These are phyloP conservation scores for Bergia sp. DNA, from an alignment of 92 coral and sea anemone genomes.

Conservation along the genomic window DNA sequence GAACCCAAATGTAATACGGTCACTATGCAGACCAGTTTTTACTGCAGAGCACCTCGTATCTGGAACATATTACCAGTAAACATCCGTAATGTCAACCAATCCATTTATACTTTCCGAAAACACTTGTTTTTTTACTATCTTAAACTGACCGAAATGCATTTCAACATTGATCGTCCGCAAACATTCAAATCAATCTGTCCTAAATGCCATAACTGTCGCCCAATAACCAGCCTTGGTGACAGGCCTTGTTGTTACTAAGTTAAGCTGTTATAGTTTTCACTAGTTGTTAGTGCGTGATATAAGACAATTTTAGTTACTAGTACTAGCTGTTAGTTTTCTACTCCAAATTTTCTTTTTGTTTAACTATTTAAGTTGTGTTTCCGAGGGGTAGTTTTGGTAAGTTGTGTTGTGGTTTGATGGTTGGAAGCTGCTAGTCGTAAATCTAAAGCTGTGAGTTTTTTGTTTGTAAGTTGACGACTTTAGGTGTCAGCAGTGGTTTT, in stretches of 20 bases:
- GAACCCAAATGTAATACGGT: slow-evolving; percentile 45
- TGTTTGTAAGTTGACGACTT: slow-evolving; percentile 11
- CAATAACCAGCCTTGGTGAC: slow-evolving; percentile 10
- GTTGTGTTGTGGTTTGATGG: not conserved
- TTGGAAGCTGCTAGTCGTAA: slow-evolving; percentile 14
- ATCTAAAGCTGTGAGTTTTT: slow-evolving; percentile 4
- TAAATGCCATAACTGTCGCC: slow-evolving; percentile 11
- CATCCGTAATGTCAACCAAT: slow-evolving; percentile 41
- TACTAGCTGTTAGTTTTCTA: slow-evolving; percentile 13
- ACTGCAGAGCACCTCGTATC: slow-evolving; percentile 53
- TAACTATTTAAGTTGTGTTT: slow-evolving; percentile 5
- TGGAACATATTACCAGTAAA: slow-evolving; percentile 54
- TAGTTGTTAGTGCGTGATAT: slow-evolving; percentile 13
- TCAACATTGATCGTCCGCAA: slow-evolving; percentile 23
- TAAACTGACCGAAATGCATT: slow-evolving; percentile 15
- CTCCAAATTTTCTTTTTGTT: not conserved
- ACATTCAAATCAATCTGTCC: slow-evolving; percentile 27
- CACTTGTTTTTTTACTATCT: slow-evolving; percentile 6
- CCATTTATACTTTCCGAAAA: slow-evolving; percentile 34
- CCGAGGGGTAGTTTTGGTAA: slow-evolving; percentile 8
- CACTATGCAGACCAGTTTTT: slow-evolving; percentile 45
- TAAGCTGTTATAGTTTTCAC: slow-evolving; percentile 7
- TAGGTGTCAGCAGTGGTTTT: slow-evolving; percentile 1
- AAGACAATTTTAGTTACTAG: not conserved
- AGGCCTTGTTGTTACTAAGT: not conserved